Percentiles rank a stretch among this genome's conserved stretches.
Conservation (phyloP, 2,797 vertebrate genomes). For the Gobio occitaniae region DNA sequence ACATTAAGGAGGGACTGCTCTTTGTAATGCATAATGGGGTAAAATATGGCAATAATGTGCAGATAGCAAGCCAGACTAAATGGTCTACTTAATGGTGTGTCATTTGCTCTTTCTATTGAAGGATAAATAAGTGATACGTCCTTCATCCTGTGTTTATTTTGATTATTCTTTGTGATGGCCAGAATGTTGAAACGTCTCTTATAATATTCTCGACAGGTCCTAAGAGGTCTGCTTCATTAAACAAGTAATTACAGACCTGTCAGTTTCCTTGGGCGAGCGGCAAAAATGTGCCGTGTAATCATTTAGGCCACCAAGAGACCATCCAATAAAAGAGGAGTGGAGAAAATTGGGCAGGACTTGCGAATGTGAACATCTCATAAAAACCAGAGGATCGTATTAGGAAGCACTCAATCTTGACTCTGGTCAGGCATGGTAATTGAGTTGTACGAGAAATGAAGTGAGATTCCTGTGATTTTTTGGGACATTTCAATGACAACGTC, state of each 20-base stretch:
- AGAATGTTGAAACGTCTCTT: constrained; percentile 40
- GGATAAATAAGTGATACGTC: constrained; percentile 22
- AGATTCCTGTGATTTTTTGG: constrained; percentile 33
- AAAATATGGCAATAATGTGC: constrained; percentile 46
- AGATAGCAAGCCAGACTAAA: constrained; percentile 24
- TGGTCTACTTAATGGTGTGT: constrained; percentile 34
- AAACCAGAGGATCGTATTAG: constrained; percentile 48
- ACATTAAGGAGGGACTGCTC: constrained; percentile 25
- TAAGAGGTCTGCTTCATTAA: constrained; percentile 49
- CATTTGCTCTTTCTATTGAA: constrained; percentile 39
- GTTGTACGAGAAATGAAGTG: constrained; percentile 37
- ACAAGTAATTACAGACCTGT: constrained; percentile 56
- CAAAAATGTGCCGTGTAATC: constrained; percentile 47
- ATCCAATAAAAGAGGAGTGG: constrained; percentile 15
- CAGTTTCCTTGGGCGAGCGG: constrained; percentile 29
- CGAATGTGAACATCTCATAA: constrained; percentile 49
- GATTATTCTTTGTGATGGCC: constrained; percentile 38
- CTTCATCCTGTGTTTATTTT: constrained; percentile 48
- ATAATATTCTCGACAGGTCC: constrained; percentile 46
- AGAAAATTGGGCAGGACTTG: constrained; percentile 41
- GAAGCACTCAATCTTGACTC: constrained; percentile 46
- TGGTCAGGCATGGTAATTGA: constrained; percentile 50
- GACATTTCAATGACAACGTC: constrained; percentile 41
- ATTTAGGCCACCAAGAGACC: constrained; percentile 42
- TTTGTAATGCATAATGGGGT: constrained; percentile 35